Evolutionary conservation across 2,797 vertebrate genomes (phyloP).

Genomic region (Gallirallus australis): DNA sequence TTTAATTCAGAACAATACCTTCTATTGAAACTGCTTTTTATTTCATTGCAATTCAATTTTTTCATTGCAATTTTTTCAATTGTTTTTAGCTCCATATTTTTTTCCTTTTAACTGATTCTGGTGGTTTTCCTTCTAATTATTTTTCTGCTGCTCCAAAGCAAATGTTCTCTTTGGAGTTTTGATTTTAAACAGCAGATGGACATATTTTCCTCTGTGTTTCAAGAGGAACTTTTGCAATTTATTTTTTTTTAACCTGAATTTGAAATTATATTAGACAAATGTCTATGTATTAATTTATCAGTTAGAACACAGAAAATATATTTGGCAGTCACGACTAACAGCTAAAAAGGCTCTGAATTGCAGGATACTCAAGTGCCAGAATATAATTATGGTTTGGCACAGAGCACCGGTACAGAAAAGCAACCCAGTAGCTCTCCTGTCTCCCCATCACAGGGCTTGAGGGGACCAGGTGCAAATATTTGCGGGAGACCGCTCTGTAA

Average conservation of each 20-base stretch:
- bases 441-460: neutral
- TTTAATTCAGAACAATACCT: neutral
- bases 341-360: neutral
- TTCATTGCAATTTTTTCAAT: too few species aligned
- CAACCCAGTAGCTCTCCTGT: neutral
- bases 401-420: neutral
- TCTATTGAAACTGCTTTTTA: neutral
- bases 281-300: neutral
- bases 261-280: neutral
- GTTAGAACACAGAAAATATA: neutral
- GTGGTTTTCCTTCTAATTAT: neutral
- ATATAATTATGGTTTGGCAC: neutral
- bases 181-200: slow-evolving; percentile 31
- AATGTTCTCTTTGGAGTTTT: slow-evolving; percentile 34
- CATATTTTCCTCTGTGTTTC: neutral
- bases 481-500: neutral
- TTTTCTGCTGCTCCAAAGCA: slow-evolving; percentile 26
- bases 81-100: neutral
- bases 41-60: neutral
- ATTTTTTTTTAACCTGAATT: neutral
- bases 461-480: neutral
- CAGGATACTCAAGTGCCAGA: neutral
- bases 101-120: neutral
- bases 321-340: neutral
- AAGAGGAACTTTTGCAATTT: neutral